Conservation (phyloP, 2,113 vertebrate genomes). For the Ceyx cyanopectus region DNA sequence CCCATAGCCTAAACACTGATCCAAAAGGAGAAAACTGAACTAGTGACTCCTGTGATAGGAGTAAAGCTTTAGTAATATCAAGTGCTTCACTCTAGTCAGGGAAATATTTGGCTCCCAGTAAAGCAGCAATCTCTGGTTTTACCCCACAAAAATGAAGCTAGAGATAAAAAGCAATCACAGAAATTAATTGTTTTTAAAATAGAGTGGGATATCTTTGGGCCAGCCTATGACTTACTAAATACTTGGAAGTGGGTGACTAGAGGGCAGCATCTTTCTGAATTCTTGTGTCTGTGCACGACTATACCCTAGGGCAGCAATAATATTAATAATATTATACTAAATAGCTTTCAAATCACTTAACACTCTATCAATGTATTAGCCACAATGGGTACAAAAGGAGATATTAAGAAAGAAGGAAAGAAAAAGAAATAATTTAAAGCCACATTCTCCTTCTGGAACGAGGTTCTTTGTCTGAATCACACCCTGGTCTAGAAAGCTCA, state of each 20-base stretch:
- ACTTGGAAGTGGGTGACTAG: not conserved
- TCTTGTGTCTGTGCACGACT: not conserved
- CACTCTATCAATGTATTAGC: not conserved
- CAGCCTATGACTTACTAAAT: not conserved
- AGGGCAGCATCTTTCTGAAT: not conserved
- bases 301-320: not conserved
- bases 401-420: not conserved
- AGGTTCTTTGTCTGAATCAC: conserved; percentile 13
- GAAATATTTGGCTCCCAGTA: conserved; percentile 4
- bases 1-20: conserved; percentile 59
- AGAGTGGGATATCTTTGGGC: not conserved
- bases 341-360: not conserved
- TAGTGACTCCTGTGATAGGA: conserved; percentile 21
- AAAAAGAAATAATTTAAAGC: not conserved
- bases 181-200: conserved; percentile 23
- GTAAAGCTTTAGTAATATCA: conserved; percentile 6
- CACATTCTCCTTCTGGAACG: not conserved
- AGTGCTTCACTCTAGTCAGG: not conserved
- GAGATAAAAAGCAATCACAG: conserved; percentile 18
- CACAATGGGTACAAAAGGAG: not conserved
- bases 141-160: not conserved
- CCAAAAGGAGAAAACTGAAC: conserved; percentile 18
- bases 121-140: conserved; percentile 17
- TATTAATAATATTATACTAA: not conserved
- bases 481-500: conserved; percentile 2